Percentiles rank a stretch among this genome's conserved stretches.
Conservation (phyloP, 2,888 invertebrate species). For the Eumacrocentrus americanus region DNA sequence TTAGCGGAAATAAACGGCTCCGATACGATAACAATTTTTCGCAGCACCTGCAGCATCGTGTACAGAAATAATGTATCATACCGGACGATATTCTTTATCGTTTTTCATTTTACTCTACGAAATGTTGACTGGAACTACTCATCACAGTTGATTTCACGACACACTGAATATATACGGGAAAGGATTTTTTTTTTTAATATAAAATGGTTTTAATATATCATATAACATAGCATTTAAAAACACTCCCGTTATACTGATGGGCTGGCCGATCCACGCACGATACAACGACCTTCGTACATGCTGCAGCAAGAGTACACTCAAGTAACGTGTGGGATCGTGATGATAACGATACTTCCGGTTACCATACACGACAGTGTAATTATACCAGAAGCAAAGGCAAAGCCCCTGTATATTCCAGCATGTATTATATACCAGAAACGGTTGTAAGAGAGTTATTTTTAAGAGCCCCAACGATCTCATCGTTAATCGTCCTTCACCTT, state of each 20-base stretch:
- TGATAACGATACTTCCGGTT: slow-evolving; percentile 34
- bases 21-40: slow-evolving; percentile 39
- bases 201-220: too few relatives aligned
- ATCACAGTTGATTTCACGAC: slow-evolving; percentile 6
- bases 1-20: slow-evolving; percentile 34
- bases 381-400: slow-evolving; percentile 16
- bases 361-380: slow-evolving; percentile 30
- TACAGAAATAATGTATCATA: slow-evolving; percentile 14
- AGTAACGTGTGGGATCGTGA: slow-evolving; percentile 23
- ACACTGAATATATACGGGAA: neutral
- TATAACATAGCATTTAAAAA: too few relatives aligned
- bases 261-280: neutral
- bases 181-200: neutral
- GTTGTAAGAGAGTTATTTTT: slow-evolving; percentile 27
- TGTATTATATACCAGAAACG: too few relatives aligned
- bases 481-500: slow-evolving; percentile 33
- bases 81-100: slow-evolving; percentile 18
- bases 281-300: neutral
- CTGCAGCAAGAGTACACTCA: slow-evolving; percentile 14
- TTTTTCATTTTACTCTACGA: slow-evolving; percentile 12
- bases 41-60: slow-evolving; percentile 32
- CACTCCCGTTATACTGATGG: too few relatives aligned
- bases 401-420: neutral
- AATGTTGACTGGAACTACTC: neutral
- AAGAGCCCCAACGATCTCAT: slow-evolving; percentile 18